Percentiles rank a stretch among this genome's conserved stretches.
Conservation (phyloP, 1,140 invertebrate species). For the Cyphomyrmex costatus region DNA sequence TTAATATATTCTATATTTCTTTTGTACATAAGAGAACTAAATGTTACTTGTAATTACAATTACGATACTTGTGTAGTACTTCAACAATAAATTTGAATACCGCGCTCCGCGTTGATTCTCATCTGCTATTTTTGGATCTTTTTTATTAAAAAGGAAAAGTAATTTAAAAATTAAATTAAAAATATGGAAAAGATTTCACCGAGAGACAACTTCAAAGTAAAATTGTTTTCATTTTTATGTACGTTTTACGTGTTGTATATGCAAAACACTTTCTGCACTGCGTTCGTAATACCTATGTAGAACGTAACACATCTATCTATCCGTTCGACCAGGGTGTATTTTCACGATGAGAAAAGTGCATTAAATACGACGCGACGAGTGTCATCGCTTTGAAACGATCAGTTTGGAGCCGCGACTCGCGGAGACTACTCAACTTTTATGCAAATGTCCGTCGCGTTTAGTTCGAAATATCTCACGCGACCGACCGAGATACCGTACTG, state of each 20-base stretch:
- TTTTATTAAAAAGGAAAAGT: not conserved
- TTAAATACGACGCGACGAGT: constrained; percentile 19
- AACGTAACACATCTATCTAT: not conserved
- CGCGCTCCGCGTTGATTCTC: too few species aligned
- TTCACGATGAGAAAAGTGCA: constrained; percentile 29
- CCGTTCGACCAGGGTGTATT: not conserved
- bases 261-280: not conserved
- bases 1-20: too few species aligned
- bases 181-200: not conserved
- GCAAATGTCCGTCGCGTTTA: constrained; percentile 64
- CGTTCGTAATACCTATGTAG: not conserved
- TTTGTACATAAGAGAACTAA: too few species aligned
- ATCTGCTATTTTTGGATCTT: too few species aligned
- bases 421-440: constrained; percentile 45
- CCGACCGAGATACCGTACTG: constrained; percentile 56
- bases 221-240: not conserved
- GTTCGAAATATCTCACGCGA: constrained; percentile 63
- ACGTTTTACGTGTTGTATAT: not conserved
- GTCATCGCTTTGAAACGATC: not conserved
- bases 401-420: not conserved
- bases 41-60: too few species aligned
- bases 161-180: not conserved
- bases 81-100: too few species aligned
- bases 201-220: not conserved
- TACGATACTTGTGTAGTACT: too few species aligned